Percentiles rank a stretch among this genome's conserved stretches.
These are phyloP conservation scores for Glareola pratincola DNA, from an alignment of 2,113 vertebrate species.

Conservation along the genomic window DNA sequence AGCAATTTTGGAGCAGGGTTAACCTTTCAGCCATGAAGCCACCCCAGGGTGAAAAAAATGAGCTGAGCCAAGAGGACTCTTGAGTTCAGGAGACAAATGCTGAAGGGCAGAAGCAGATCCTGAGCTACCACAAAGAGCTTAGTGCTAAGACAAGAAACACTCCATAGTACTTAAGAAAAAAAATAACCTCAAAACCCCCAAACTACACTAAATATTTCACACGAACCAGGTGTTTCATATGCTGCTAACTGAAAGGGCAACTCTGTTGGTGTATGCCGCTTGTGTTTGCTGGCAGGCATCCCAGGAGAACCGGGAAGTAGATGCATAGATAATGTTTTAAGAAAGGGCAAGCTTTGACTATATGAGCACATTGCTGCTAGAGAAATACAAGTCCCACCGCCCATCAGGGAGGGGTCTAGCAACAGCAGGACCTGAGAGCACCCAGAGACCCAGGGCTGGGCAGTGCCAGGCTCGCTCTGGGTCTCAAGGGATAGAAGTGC, in stretches of 20 bases:
- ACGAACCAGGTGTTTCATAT: background rate
- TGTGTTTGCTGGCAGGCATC: background rate
- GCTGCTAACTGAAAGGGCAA: background rate
- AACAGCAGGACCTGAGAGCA: accelerated
- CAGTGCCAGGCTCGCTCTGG: background rate
- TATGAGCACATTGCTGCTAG: background rate
- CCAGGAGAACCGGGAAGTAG: background rate
- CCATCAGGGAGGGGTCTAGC: background rate
- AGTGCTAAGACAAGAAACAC: background rate
- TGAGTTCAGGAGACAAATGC: background rate
- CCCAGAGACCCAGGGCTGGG: background rate
- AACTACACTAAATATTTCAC: background rate
- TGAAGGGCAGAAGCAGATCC: background rate
- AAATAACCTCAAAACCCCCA: background rate
- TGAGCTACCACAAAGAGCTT: background rate
- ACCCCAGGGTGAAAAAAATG: background rate
- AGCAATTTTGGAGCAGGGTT: background rate
- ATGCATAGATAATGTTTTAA: background rate
- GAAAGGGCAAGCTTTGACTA: background rate
- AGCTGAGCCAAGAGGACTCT: background rate
- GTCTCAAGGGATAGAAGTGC: background rate
- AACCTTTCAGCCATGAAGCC: background rate
- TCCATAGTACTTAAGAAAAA: background rate
- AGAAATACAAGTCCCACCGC: background rate
- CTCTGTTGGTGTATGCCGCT: background rate